These are phyloP conservation scores for Clitarchus hookeri DNA, from an alignment of 2,888 invertebrate species.

Conservation along the genomic window DNA sequence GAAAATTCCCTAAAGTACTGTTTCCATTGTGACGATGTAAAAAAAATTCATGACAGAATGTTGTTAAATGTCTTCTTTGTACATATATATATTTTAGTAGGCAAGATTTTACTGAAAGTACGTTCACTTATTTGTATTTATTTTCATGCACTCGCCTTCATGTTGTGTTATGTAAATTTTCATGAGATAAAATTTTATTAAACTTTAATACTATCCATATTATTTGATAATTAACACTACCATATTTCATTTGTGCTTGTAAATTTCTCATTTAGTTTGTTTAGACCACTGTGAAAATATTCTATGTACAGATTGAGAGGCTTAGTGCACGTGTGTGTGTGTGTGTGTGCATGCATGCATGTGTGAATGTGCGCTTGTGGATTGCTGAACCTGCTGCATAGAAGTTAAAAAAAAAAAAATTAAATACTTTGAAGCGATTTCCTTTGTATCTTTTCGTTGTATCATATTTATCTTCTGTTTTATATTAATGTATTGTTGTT, in stretches of 20 bases:
- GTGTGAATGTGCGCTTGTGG: neutral
- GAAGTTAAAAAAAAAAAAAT: neutral
- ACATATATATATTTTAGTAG: conserved; percentile 2
- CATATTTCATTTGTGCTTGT: conserved; percentile 2
- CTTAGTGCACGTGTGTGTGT: neutral
- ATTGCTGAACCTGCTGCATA: neutral
- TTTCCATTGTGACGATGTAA: neutral
- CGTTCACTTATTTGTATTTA: conserved; percentile 5
- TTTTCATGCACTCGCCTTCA: neutral
- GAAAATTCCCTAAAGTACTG: conserved; percentile 8
- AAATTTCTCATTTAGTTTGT: neutral
- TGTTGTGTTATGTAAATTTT: neutral
- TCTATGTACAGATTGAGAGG: neutral
- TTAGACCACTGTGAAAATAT: neutral
- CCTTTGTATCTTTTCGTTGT: neutral
- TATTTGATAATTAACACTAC: neutral
- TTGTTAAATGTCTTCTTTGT: neutral
- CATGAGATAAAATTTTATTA: neutral
- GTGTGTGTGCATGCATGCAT: no score
- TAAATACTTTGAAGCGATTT: neutral
- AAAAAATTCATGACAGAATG: neutral
- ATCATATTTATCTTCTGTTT: neutral
- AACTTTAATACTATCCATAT: neutral
- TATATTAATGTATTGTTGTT: neutral
- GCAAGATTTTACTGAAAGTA: neutral